phyloP scores from a whole-genome alignment of 2,797 vertebrate species.

The Rhabdophis nuchalis region DNA sequence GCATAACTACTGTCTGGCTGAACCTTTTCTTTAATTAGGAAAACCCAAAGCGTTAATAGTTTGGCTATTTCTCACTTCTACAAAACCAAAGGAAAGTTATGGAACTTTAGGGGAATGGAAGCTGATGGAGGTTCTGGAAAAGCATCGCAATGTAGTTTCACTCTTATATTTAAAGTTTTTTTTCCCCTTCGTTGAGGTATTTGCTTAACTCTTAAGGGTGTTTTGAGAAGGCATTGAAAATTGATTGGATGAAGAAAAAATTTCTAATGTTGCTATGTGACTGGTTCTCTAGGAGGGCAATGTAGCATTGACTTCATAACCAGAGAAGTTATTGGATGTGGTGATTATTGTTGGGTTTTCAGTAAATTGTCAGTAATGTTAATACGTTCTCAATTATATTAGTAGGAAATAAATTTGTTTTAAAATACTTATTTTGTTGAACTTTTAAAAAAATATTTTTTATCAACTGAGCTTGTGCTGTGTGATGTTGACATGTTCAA shows the following conservation, averaged over 20 bases:
- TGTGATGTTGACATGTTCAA: not conserved
- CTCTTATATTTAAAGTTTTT: not conserved
- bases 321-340: not conserved
- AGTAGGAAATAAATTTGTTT: not conserved
- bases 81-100: not conserved
- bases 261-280: conserved; percentile 1
- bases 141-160: conserved; percentile 24
- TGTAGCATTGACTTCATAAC: not conserved
- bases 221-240: not conserved
- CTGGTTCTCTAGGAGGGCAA: conserved; percentile 21
- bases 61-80: not conserved
- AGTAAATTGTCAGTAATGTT: not conserved
- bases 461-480: not conserved
- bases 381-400: not conserved
- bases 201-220: not conserved
- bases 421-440: not conserved
- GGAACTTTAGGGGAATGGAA: not conserved
- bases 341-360: not conserved
- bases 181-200: not conserved
- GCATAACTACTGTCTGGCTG: not conserved
- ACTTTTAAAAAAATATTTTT: conserved; percentile 47
- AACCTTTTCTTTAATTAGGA: conserved; percentile 34
- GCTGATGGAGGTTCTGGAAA: not conserved
- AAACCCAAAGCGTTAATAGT: conserved; percentile 15
- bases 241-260: not conserved